Evolutionary conservation across 2,888 invertebrate genomes (phyloP).

Genomic region (Kuschelorhynchus macadamiae): DNA sequence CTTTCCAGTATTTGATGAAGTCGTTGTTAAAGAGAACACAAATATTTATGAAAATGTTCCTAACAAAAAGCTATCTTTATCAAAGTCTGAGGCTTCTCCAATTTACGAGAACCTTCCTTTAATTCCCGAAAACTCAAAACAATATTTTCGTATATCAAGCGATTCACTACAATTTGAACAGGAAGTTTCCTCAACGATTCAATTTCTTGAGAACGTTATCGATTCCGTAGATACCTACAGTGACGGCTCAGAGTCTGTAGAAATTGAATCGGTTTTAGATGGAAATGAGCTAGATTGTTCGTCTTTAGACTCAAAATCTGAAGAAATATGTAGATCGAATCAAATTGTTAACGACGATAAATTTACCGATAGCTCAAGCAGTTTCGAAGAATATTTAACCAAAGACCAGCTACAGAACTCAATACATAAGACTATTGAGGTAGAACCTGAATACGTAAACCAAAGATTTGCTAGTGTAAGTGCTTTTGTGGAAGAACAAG

Average conservation of each 20-base stretch:
- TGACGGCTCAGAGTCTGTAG: conserved; percentile 24
- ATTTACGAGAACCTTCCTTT: conserved; percentile 40
- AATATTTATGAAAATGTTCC: conserved; percentile 33
- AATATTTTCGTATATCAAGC: background rate
- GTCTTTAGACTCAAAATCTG: conserved; percentile 9
- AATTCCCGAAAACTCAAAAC: background rate
- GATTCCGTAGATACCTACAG: conserved; percentile 29
- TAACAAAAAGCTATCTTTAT: background rate
- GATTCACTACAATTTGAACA: conserved; percentile 37
- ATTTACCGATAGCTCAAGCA: conserved; percentile 42
- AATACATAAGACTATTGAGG: background rate
- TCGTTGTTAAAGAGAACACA: background rate
- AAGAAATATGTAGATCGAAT: background rate
- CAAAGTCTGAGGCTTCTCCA: conserved; percentile 7
- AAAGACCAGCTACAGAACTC: background rate
- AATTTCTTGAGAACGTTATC: conserved; percentile 38
- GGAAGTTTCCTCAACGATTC: conserved; percentile 35
- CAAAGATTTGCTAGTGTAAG: conserved; percentile 33
- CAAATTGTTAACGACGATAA: conserved; percentile 16
- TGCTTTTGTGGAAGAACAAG: conserved; percentile 36
- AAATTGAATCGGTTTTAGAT: background rate
- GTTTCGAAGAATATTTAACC: conserved; percentile 35
- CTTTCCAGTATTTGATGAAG: background rate
- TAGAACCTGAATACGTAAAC: conserved; percentile 6
- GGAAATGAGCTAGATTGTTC: conserved; percentile 1